Conservation (phyloP, 2,797 vertebrate genomes). For the Acrossocheilus fasciatus region DNA sequence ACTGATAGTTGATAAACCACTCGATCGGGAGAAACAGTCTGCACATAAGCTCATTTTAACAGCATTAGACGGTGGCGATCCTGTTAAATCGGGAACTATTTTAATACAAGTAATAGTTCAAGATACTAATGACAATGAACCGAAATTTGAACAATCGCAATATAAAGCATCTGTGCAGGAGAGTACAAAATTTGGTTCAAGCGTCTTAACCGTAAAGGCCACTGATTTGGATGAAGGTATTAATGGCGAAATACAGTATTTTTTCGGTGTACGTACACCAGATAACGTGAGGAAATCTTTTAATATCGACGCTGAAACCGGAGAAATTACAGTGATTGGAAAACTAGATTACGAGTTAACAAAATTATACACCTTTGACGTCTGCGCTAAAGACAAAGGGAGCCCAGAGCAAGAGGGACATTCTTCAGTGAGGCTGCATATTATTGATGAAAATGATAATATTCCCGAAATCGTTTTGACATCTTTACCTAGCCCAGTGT, state of each 20-base stretch:
- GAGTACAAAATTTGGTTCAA: constrained; percentile 64
- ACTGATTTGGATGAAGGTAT: constrained; percentile 78
- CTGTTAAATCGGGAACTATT: constrained; percentile 70
- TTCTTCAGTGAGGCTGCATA: constrained; percentile 71
- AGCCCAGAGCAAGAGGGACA: constrained; percentile 66
- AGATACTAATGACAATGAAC: constrained; percentile 78
- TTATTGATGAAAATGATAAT: constrained; percentile 77
- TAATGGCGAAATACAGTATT: constrained; percentile 76
- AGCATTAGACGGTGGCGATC: constrained; percentile 77
- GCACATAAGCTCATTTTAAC: constrained; percentile 73
- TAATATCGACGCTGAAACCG: constrained; percentile 65
- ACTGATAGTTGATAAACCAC: constrained; percentile 74
- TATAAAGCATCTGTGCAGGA: constrained; percentile 75
- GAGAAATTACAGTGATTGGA: constrained; percentile 69
- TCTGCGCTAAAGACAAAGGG: constrained; percentile 74
- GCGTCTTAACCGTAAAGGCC: constrained; percentile 67
- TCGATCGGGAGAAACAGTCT: constrained; percentile 76
- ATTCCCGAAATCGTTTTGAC: constrained; percentile 72
- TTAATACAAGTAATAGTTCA: constrained; percentile 73
- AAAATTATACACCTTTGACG: constrained; percentile 61
- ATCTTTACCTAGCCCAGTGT: constrained; percentile 71
- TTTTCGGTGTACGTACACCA: constrained; percentile 69
- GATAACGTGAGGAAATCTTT: constrained; percentile 68
- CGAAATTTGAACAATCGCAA: constrained; percentile 69
- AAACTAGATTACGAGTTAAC: constrained; percentile 72